These are phyloP conservation scores for Pogoniulus pusillus DNA, from an alignment of 2,797 vertebrate species.

Conservation along the genomic window DNA sequence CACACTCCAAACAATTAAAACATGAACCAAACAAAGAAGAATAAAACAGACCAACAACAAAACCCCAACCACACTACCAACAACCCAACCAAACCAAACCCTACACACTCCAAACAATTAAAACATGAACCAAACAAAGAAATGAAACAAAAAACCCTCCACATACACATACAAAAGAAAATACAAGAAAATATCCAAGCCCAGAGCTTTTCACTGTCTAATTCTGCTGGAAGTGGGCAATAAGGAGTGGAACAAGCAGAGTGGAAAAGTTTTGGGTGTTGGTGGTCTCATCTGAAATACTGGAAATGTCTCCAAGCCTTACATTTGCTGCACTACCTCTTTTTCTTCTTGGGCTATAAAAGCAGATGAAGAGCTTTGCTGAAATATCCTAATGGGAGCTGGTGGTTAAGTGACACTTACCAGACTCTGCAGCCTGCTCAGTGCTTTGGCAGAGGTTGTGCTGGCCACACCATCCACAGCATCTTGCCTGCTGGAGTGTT, in stretches of 20 bases:
- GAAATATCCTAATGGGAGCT: not conserved
- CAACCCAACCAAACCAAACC: too few relatives aligned
- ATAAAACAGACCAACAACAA: too few relatives aligned
- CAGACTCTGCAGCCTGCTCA: not conserved
- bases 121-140: too few relatives aligned
- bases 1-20: too few relatives aligned
- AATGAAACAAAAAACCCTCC: too few relatives aligned
- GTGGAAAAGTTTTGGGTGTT: not conserved
- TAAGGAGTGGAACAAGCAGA: not conserved
- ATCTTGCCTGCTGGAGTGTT: not conserved
- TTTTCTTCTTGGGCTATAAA: not conserved
- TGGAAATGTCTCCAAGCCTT: not conserved
- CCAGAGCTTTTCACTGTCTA: not conserved
- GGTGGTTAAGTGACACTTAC: conserved; percentile 29
- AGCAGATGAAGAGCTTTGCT: not conserved
- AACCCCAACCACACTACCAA: too few relatives aligned
- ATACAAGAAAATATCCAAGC: not conserved
- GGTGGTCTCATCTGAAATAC: not conserved
- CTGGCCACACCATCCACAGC: not conserved
- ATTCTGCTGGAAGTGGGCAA: not conserved
- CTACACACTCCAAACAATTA: too few relatives aligned
- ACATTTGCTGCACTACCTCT: not conserved
- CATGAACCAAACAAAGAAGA: too few relatives aligned
- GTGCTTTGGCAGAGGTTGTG: not conserved
- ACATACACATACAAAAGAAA: too few relatives aligned